Conservation (phyloP, 53 echinoderm and acorn worm species). For the Arbacia lixula region DNA sequence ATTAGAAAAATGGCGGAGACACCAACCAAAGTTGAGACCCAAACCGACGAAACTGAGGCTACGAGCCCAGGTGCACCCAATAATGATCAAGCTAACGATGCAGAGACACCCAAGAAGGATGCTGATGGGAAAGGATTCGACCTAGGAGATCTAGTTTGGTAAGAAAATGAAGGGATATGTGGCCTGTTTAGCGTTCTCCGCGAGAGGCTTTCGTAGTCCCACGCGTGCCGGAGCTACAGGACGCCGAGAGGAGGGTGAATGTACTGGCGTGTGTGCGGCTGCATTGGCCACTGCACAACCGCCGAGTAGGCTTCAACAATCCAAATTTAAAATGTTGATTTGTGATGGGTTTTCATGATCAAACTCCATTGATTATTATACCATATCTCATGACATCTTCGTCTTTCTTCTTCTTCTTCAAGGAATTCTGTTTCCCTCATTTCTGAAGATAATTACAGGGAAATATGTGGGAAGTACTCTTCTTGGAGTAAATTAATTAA, state of each 20-base stretch:
- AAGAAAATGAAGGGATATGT: constrained; percentile 19
- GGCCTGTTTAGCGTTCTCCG: neutral
- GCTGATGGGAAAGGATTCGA: constrained; percentile 5
- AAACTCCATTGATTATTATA: too few relatives aligned
- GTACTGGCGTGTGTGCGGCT: neutral
- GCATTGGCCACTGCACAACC: neutral
- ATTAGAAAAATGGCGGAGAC: constrained; percentile 55
- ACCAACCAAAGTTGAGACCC: constrained; percentile 31
- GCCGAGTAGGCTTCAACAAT: neutral
- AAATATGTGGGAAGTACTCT: too few relatives aligned
- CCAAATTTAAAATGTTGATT: too few relatives aligned
- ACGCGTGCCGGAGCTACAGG: constrained; percentile 31
- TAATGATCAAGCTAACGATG: constrained; percentile 26
- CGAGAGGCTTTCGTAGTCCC: constrained; percentile 43
- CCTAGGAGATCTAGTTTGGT: constrained; percentile 48
- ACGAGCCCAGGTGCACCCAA: constrained; percentile 33
- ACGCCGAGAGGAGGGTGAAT: neutral
- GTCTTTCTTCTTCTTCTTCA: too few relatives aligned
- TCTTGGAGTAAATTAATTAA: too few relatives aligned
- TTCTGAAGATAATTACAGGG: too few relatives aligned
- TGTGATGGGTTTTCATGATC: too few relatives aligned
- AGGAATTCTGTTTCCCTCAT: too few relatives aligned
- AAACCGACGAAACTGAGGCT: constrained; percentile 44
- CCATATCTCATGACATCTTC: too few relatives aligned
- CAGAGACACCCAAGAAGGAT: constrained; percentile 35